Evolutionary conservation across 2,113 vertebrate species (phyloP), one percentile per base, ranked within the genome.

Genomic region (Sceloporus tristichus): DNA sequence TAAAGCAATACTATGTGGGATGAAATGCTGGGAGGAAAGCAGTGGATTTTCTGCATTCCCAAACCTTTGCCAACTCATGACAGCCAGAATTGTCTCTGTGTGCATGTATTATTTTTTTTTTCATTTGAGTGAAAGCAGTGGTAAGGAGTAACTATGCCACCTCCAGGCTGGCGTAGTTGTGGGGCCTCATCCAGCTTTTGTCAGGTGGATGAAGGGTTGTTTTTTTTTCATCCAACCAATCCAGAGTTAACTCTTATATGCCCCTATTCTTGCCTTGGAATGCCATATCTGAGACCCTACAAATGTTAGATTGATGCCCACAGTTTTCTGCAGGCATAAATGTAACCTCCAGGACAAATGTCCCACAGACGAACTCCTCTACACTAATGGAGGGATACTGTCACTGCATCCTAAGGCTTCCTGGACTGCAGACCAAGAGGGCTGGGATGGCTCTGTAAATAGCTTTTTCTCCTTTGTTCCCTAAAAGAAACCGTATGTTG

Each of bases 401-500:
- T 40, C 10, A 40, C 21, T 10, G 23, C 42, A 77, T 77, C 21
- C 23, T 9, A 77, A 42, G 16, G 2, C 23, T 40, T 25, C 75
- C 21, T 48, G 40, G 9, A 27, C 21, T 7, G 18, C 74, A 2
- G 21, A 1, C 40, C 23, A 18, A 76, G 38, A 38, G 2, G 42
- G 13, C 48, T 27, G 6, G 23, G 25, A 9, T 18, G 19, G 23
- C 40, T 14, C 40, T 54, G 68, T 74, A 29, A 16, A 6, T 85
- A 42, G 34, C 76, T 82, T 86, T 79, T n/a, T 9, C 85, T 40
- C 53, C 79, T 34, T 3, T 62, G 23, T 38, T 16, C 9, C 42
- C 34, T 21, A 84, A 86, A 85, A 87, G 25, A 56, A 27, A 78
- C 6, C 76, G 68, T 14, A 80, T 25, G 78, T 84, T 18, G 42